phyloP scores from a whole-genome alignment of 2,797 vertebrate species.

The Bradypodion ventrale region DNA sequence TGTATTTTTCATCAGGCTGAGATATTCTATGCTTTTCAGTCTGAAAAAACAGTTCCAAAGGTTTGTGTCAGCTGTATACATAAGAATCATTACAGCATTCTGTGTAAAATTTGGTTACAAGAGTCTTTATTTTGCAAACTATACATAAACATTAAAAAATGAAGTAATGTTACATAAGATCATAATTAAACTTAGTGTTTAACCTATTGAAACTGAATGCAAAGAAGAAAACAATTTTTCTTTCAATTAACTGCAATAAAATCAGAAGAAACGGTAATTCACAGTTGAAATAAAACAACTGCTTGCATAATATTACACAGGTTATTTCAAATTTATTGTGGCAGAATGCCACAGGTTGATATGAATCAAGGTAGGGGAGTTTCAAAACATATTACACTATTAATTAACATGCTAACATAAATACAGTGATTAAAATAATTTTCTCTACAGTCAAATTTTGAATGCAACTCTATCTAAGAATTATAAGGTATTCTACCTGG shows the following conservation, averaged over 20 bases:
- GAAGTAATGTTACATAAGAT: constrained; percentile 76
- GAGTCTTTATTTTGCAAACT: constrained; percentile 98
- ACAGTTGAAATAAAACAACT: constrained; percentile 68
- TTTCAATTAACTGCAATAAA: constrained; percentile 70
- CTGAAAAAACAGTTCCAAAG: background rate
- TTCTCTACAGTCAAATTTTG: constrained; percentile 79
- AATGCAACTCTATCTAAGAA: constrained; percentile 84
- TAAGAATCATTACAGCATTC: constrained; percentile 42
- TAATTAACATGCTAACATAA: constrained; percentile 85
- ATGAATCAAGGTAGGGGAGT: constrained; percentile 68
- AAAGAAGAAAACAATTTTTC: constrained; percentile 72
- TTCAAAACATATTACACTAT: constrained; percentile 70
- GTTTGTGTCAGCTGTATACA: constrained; percentile 6
- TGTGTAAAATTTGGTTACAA: constrained; percentile 83
- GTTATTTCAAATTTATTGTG: constrained; percentile 61
- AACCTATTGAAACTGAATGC: constrained; percentile 77
- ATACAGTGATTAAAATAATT: constrained; percentile 78
- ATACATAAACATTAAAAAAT: constrained; percentile 90
- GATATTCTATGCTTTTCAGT: background rate
- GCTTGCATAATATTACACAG: constrained; percentile 62
- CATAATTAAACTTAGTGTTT: constrained; percentile 75
- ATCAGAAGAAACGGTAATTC: constrained; percentile 66
- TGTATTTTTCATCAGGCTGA: background rate
- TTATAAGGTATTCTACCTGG: constrained; percentile 79
- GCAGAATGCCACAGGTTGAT: constrained; percentile 67